These are phyloP conservation scores for Pachliopta kotzebuea DNA, from an alignment of 2,888 invertebrate species.

Conservation along the genomic window DNA sequence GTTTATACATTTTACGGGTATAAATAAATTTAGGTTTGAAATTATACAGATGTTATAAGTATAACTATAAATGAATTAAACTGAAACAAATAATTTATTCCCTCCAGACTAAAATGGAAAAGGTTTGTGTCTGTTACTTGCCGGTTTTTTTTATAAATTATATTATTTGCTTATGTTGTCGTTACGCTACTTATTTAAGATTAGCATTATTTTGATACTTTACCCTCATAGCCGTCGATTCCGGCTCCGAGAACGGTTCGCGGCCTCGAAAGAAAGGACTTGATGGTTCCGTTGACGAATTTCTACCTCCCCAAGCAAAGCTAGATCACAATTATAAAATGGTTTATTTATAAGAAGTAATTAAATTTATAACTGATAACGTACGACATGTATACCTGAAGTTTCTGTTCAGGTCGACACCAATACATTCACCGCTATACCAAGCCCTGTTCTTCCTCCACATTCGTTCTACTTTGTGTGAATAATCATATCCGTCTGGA, in stretches of 20 bases:
- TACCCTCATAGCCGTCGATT: conserved; percentile 61
- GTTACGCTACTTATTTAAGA: not conserved
- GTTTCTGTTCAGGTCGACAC: conserved; percentile 92
- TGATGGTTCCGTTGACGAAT: conserved; percentile 57
- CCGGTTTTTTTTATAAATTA: not conserved
- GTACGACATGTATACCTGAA: conserved; percentile 79
- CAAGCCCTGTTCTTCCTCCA: conserved; percentile 88
- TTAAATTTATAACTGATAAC: not conserved
- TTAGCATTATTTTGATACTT: conserved; percentile 42
- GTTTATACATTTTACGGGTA: too few relatives aligned
- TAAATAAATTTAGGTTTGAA: too few relatives aligned
- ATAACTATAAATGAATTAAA: too few relatives aligned
- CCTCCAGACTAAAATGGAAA: too few relatives aligned
- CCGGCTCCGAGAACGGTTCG: conserved; percentile 64
- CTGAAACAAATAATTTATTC: too few relatives aligned
- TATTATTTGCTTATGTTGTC: not conserved
- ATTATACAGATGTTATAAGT: too few relatives aligned
- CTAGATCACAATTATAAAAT: conserved; percentile 36
- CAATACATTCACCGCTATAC: conserved; percentile 77
- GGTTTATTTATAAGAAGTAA: not conserved
- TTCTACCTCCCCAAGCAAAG: conserved; percentile 60
- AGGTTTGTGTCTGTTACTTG: too few relatives aligned
- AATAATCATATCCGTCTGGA: conserved; percentile 93
- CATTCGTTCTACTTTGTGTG: conserved; percentile 87
- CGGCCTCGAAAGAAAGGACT: conserved; percentile 60